Percentiles rank a stretch among this genome's conserved stretches.
phyloP scores from a whole-genome alignment of 2,113 vertebrate species.

The Agelaius phoeniceus region DNA sequence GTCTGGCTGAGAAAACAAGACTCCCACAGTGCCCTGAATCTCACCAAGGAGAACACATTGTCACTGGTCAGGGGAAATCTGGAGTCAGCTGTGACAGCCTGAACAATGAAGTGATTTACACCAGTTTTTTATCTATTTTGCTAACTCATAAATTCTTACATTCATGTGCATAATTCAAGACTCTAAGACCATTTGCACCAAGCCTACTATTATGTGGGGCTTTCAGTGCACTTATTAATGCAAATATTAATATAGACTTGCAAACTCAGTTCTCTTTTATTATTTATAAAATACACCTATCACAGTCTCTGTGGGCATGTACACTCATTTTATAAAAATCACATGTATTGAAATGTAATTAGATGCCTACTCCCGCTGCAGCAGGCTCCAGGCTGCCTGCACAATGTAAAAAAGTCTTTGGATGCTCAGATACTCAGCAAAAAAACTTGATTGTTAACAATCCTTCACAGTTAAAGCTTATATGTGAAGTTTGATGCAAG shows the following conservation, averaged over 20 bases:
- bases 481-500: background rate
- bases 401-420: background rate
- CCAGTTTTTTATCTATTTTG: conserved; percentile 24
- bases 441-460: background rate
- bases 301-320: conserved; percentile 20
- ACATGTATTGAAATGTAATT: conserved; percentile 34
- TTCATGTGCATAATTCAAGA: background rate
- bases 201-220: background rate
- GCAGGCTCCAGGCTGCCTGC: background rate
- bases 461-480: background rate
- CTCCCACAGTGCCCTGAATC: background rate
- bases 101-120: conserved; percentile 41
- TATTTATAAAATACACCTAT: conserved; percentile 39
- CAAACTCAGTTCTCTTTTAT: conserved; percentile 33
- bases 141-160: conserved; percentile 21
- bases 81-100: background rate
- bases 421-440: background rate
- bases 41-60: conserved; percentile 1
- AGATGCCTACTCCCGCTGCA: conserved; percentile 9
- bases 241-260: conserved; percentile 27
- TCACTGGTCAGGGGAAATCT: conserved; percentile 19
- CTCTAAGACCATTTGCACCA: background rate
- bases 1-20: background rate
- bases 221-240: conserved; percentile 32
- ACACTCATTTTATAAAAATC: conserved; percentile 35